Evolutionary conservation across 2,888 invertebrate genomes (phyloP).

Genomic region (Leptinotarsa juncta): DNA sequence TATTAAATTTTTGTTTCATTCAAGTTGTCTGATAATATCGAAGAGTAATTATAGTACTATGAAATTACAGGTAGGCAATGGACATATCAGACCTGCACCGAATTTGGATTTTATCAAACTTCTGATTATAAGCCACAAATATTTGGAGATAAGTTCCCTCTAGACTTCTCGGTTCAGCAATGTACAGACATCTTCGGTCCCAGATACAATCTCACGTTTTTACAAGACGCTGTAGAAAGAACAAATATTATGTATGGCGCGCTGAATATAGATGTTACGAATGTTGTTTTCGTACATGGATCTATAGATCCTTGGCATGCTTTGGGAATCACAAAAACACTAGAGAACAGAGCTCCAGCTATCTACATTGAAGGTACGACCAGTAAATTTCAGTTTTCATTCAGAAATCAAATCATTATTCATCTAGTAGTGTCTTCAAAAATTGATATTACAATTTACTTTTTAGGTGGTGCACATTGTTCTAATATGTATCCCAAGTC

Average conservation of each 20-base stretch:
- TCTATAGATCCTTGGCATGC: slow-evolving; percentile 92
- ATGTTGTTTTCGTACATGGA: slow-evolving; percentile 89
- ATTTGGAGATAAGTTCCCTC: slow-evolving; percentile 82
- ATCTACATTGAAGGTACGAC: slow-evolving; percentile 78
- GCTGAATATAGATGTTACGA: slow-evolving; percentile 74
- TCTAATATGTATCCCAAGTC: slow-evolving; percentile 90
- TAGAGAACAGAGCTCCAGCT: slow-evolving; percentile 72
- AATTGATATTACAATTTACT: no score
- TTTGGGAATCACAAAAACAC: slow-evolving; percentile 75
- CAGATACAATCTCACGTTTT: slow-evolving; percentile 74
- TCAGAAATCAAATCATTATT: neutral
- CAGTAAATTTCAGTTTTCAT: neutral
- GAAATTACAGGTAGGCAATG: slow-evolving; percentile 79
- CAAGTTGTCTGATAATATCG: no score
- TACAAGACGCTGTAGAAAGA: slow-evolving; percentile 73
- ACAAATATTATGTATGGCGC: slow-evolving; percentile 88
- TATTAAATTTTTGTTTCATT: no score
- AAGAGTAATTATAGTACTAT: neutral
- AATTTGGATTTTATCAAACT: slow-evolving; percentile 96
- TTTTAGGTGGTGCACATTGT: slow-evolving; percentile 89
- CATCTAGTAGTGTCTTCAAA: no score
- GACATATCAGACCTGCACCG: slow-evolving; percentile 95
- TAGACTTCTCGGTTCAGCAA: slow-evolving; percentile 83
- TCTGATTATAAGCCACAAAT: slow-evolving; percentile 74
- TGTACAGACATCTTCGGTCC: slow-evolving; percentile 86